Evolutionary conservation across 2,888 invertebrate genomes (phyloP).

Genomic region (Agriopis leucophaearia): DNA sequence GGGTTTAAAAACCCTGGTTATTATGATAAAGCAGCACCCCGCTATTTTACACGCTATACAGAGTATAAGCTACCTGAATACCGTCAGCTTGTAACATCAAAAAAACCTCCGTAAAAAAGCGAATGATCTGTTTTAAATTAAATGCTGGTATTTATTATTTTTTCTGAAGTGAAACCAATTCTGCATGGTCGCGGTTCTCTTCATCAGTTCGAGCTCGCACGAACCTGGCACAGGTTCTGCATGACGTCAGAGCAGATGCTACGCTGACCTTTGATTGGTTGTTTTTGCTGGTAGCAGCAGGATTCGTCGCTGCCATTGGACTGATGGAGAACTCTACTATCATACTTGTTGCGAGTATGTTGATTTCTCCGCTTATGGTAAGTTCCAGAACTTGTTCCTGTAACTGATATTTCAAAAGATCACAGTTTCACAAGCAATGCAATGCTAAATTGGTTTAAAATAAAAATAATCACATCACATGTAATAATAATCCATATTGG

Average conservation of each 20-base stretch:
- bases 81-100: no score
- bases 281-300: constrained; percentile 89
- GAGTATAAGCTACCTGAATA: no score
- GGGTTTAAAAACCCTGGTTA: no score
- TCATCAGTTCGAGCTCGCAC: constrained; percentile 88
- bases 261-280: constrained; percentile 92
- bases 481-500: no score
- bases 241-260: constrained; percentile 89
- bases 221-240: constrained; percentile 91
- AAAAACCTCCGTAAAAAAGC: neutral
- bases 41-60: no score
- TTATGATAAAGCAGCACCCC: no score
- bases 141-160: neutral
- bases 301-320: constrained; percentile 91
- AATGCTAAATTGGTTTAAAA: neutral
- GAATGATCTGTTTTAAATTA: neutral
- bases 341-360: constrained; percentile 92
- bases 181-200: constrained; percentile 88
- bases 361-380: constrained; percentile 93
- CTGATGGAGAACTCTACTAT: constrained; percentile 91
- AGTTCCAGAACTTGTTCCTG: constrained; percentile 31
- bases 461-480: no score
- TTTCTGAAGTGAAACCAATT: constrained; percentile 50
- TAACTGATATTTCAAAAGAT: neutral
- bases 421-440: neutral